Conservation (phyloP, 1,140 invertebrate species). For the Cherax quadricarinatus region DNA sequence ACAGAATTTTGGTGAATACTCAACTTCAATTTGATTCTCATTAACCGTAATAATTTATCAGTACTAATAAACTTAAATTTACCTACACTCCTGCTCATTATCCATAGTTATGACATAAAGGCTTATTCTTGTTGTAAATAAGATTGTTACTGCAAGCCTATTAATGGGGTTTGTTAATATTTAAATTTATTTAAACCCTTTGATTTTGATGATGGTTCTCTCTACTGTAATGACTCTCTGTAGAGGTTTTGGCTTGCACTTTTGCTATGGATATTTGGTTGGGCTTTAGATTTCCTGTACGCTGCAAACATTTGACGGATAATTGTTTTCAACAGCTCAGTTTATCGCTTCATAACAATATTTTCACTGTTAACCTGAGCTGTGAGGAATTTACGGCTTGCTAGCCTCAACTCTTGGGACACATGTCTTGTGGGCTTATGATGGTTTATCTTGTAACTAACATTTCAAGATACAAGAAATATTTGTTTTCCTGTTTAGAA, state of each 20-base stretch:
- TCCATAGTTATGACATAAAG: not conserved
- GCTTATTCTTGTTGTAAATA: not conserved
- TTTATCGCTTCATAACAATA: not conserved
- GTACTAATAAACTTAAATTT: not conserved
- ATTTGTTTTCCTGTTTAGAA: conserved; percentile 10
- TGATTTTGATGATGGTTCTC: not conserved
- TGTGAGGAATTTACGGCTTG: not conserved
- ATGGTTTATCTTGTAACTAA: conserved; percentile 16
- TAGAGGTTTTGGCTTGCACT: not conserved
- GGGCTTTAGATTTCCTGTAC: not conserved
- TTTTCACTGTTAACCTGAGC: not conserved
- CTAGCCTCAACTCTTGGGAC: not conserved
- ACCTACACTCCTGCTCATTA: not conserved
- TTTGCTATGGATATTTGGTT: not conserved
- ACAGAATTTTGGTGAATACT: not conserved
- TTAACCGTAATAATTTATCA: not conserved
- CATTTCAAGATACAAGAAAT: conserved; percentile 8
- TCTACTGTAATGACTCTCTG: not conserved
- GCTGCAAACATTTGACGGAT: not conserved
- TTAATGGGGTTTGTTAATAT: not conserved
- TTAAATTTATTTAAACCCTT: not conserved
- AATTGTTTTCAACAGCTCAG: not conserved
- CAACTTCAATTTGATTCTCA: not conserved
- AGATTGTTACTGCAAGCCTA: not conserved
- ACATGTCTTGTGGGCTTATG: conserved; percentile 11